These are phyloP conservation scores for Drosophila albomicans DNA, from an alignment of 1,140 invertebrate genomes.

Conservation along the genomic window DNA sequence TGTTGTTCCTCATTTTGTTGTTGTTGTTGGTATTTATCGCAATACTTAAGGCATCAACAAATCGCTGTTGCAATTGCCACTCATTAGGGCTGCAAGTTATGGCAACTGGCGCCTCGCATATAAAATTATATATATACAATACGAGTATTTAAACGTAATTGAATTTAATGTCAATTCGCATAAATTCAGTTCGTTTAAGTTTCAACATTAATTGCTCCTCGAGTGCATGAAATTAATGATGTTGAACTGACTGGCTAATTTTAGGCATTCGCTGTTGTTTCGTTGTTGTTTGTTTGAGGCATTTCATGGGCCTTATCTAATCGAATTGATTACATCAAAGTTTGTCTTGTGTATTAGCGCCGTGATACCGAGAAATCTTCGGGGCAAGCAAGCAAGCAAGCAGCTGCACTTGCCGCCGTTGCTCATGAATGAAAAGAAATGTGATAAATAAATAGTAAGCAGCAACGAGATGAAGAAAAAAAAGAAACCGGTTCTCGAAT, in stretches of 20 bases:
- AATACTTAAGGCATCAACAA: conserved; percentile 50
- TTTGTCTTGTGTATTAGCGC: conserved; percentile 71
- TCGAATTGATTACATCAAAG: conserved; percentile 77
- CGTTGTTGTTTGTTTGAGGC: conserved; percentile 11
- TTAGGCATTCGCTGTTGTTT: conserved; percentile 5
- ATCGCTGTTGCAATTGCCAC: conserved; percentile 48
- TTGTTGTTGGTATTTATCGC: conserved; percentile 42
- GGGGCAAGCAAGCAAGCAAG: background rate
- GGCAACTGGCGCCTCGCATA: conserved; percentile 21
- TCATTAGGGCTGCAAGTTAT: conserved; percentile 53
- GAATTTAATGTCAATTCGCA: conserved; percentile 57
- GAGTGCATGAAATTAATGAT: conserved; percentile 20
- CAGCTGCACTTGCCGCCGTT: conserved; percentile 57
- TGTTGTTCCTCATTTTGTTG: conserved; percentile 5
- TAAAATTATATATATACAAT: conserved; percentile 15
- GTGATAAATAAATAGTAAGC: conserved; percentile 33
- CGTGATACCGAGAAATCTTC: conserved; percentile 49
- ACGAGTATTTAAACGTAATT: conserved; percentile 30
- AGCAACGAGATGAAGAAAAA: conserved; percentile 75
- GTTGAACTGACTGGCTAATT: conserved; percentile 55
- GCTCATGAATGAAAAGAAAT: conserved; percentile 63
- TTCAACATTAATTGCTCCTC: conserved; percentile 14
- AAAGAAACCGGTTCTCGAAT: conserved; percentile 62
- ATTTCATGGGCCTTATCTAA: conserved; percentile 75
- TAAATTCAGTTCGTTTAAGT: conserved; percentile 49